Base-by-base conservation (phyloP, 2,797 vertebrate genomes). In the Crax fasciolata region DNA sequence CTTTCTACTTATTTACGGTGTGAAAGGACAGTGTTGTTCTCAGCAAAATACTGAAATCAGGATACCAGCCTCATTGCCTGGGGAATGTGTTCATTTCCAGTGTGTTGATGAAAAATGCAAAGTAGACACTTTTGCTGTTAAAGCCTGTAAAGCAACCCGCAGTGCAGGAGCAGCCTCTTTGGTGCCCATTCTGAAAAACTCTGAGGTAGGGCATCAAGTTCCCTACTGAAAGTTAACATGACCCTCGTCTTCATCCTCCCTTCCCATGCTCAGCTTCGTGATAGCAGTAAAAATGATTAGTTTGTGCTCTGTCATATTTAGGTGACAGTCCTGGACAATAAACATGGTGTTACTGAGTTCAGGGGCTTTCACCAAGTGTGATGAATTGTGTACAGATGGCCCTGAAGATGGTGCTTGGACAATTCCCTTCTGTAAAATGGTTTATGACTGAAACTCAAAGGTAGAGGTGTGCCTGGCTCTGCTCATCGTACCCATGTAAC, bases 261-360 rank as follows among this genome's bases (percentile, higher is more conserved):
- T 25, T 92, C 67, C 84, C 2, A 9, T 66, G 35, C 58, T 84
- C 80, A 84, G 76, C 82, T 77, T 86, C 8, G 0, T 88, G 78
- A 77, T 87, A 85, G 77, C 84, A 72, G 65, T 97, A 93, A 93
- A 95, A 93, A 87, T 93, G 72, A 95, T 77, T 65, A 77, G 79
- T 92, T 92, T 91, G 82, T 75, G 25, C 49, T 95, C 61, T 92
- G 21, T 82, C 83, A 77, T 94, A 87, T 90, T 94, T 96, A 93
- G 77, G 81, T 95, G 92, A 80, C 72, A 95, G 86, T 46, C 57
- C 51, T 74, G 63, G 78, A 83, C 72, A 89, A 90, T 89, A 94
- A 95, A 89, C 57, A 19, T 28, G 6, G 3, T 74, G 74, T 90
- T 96, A 35, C 81, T 30, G 61, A 83, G 81, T 96, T 95, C 89